Evolutionary conservation across 2,797 vertebrate genomes (phyloP).

Genomic region (Taeniopygia guttata): DNA sequence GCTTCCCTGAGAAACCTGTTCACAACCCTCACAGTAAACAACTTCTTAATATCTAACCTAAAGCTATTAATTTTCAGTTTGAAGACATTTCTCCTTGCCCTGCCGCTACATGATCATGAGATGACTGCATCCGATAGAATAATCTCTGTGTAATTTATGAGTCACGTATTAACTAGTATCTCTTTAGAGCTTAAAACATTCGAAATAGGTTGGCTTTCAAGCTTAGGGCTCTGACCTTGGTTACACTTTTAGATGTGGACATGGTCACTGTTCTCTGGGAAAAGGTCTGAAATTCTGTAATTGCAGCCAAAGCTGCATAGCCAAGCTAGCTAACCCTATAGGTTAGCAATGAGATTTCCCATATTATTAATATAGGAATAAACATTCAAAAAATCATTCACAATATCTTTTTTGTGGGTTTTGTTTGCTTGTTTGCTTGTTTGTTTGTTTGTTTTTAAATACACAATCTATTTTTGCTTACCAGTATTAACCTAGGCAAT

Average conservation of each 20-base stretch:
- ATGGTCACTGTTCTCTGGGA: neutral
- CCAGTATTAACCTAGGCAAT: neutral
- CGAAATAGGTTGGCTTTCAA: neutral
- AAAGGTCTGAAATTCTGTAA: neutral
- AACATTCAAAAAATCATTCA: neutral
- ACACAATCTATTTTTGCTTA: neutral
- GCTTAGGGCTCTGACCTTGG: neutral
- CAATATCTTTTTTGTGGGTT: fast-evolving
- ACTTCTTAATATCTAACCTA: neutral
- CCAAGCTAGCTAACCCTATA: neutral
- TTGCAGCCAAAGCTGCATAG: neutral
- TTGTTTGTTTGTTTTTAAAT: neutral
- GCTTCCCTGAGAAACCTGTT: neutral
- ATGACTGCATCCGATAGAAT: neutral
- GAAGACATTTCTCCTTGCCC: neutral
- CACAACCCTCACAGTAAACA: neutral
- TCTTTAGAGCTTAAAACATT: neutral
- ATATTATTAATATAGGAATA: neutral
- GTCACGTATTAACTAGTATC: neutral
- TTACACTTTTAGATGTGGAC: neutral
- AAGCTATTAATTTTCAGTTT: neutral
- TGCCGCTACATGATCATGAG: neutral
- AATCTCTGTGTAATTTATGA: neutral
- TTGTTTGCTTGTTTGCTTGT: neutral
- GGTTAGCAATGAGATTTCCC: neutral